A percentile compares a stretch with the other conserved stretches of the same genome.
phyloP scores from a whole-genome alignment of 2,113 vertebrate genomes.

The Elephas maximus region DNA sequence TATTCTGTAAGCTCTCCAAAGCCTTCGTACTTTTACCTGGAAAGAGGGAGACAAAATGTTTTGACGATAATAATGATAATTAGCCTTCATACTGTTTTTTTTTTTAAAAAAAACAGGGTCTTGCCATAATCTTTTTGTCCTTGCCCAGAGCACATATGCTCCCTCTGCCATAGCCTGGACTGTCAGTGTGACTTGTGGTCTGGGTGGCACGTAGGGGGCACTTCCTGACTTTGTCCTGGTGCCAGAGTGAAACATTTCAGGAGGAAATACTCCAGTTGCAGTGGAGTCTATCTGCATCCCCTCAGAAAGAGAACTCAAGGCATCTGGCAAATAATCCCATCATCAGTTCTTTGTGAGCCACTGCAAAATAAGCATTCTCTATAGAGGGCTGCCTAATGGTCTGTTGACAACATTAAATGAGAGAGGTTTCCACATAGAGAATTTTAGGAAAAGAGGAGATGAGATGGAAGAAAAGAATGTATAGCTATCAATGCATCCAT shows the following conservation, averaged over 20 bases:
- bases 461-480: background rate
- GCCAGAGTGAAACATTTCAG: background rate
- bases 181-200: background rate
- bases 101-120: background rate
- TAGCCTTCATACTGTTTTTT: background rate
- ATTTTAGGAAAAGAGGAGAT: conserved; percentile 17
- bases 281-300: background rate
- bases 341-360: background rate
- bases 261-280: background rate
- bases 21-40: background rate
- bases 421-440: conserved; percentile 19
- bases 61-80: conserved; percentile 7
- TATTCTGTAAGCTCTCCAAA: conserved; percentile 7
- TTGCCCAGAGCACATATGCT: background rate
- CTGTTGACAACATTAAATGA: conserved; percentile 11
- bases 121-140: background rate
- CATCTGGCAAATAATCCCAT: background rate
- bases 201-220: background rate
- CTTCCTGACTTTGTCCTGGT: background rate
- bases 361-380: background rate
- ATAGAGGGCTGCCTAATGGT: background rate
- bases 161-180: background rate
- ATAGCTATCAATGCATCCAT: background rate
- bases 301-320: background rate
- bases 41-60: background rate